Percentiles rank a stretch among this genome's conserved stretches.
Evolutionary conservation across 2,113 vertebrate genomes (phyloP).

Genomic region (Lycocorax pyrrhopterus): DNA sequence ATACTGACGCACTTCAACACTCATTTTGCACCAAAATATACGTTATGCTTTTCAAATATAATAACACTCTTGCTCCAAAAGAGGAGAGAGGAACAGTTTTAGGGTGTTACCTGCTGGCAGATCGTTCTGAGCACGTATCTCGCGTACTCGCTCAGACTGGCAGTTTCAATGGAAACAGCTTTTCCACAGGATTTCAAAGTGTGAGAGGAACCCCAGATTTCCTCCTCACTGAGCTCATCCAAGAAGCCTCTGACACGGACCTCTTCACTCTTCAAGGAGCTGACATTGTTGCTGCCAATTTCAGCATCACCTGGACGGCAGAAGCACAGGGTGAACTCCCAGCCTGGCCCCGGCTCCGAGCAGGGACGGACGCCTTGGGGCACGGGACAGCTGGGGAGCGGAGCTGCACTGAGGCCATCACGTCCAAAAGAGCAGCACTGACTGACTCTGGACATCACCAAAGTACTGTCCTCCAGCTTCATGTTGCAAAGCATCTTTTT

Average conservation of each 20-base stretch:
- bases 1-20: background rate
- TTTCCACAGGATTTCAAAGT: constrained; percentile 57
- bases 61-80: background rate
- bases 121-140: constrained; percentile 74
- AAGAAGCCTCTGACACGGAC: constrained; percentile 53
- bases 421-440: background rate
- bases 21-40: background rate
- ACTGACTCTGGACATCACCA: background rate
- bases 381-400: too few relatives aligned
- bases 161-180: constrained; percentile 69
- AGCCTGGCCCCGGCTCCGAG: background rate
- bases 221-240: constrained; percentile 60
- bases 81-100: background rate
- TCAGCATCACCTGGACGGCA: constrained; percentile 69
- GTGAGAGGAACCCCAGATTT: constrained; percentile 55
- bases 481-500: background rate
- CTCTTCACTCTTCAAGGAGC: constrained; percentile 63
- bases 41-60: background rate
- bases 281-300: constrained; percentile 61
- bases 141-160: constrained; percentile 74
- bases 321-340: constrained; percentile 8
- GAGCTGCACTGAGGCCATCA: background rate
- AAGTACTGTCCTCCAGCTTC: background rate
- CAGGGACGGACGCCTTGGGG: background rate
- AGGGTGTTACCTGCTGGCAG: constrained; percentile 74